Base-by-base conservation (phyloP, 2,888 invertebrate genomes). In the Cyclophora albipunctata region DNA sequence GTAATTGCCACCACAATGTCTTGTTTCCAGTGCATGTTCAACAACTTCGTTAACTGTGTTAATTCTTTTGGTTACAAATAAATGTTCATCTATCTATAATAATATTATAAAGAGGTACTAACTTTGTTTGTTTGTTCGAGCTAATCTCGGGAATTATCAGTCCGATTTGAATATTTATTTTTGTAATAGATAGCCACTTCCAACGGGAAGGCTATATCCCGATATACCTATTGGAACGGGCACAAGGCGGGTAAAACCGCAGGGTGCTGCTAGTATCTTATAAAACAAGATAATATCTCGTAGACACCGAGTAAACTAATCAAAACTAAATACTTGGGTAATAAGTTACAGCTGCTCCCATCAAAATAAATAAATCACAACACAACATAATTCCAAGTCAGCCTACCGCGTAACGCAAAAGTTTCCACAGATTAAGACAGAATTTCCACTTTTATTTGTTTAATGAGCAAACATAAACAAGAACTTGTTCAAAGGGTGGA, bases 381-480 rank as follows among this genome's bases (percentile, higher is more conserved):
- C 55, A 57, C 54, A 62, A 71, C 66, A 69, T 68, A 68, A 67
- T 63, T 70, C 66, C 49, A 56, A 62, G 55, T 60, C 56, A 52
- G 60, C 66, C 58, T 64, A 61, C 63, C 60, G 59, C 67, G 70
- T 64, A 63, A 69, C 65, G 69, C 64, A 67, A 70, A 78, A 82
- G 68, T 78, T 72, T 74, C 56, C 62, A 61, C 67, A 73, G 76
- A 78, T 80, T 78, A 80, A 81, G 78, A 74, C 71, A 67, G 69
- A 80, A 82, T 78, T 75, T 70, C 69, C 70, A 79, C 81, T 84
- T 83, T 79, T 84, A 81, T 84, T 84, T 84, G 80, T 81, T 81
- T 82, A 84, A 84, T 81, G 81, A 83, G 84, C 77, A 82, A 86
- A 85, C 82, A 82, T 78, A 85, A 87, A 87, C 84, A 86, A 78